Conservation (phyloP, 2,113 vertebrate genomes). For the Hippocampus comes region DNA sequence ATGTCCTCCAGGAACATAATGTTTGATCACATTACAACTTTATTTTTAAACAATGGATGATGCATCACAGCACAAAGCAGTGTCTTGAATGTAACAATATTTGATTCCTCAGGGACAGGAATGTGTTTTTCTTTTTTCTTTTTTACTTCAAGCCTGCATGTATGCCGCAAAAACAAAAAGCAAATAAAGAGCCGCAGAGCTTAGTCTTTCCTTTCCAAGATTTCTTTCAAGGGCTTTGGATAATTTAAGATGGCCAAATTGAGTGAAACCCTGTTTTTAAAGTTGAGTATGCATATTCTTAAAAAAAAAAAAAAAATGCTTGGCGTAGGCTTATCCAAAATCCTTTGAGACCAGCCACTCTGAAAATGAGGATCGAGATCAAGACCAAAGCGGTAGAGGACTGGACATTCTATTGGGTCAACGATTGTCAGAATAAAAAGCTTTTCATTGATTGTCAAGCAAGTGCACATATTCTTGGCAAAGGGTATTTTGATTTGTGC, state of each 20-base stretch:
- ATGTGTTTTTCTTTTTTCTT: background rate
- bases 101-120: background rate
- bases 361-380: background rate
- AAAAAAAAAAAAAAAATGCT: background rate
- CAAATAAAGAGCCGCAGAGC: background rate
- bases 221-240: conserved; percentile 9
- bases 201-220: background rate
- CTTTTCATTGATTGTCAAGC: background rate
- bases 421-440: background rate
- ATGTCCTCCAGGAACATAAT: conserved; percentile 1
- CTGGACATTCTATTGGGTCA: too few relatives aligned
- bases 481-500: background rate
- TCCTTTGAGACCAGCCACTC: background rate
- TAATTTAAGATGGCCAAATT: background rate
- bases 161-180: conserved; percentile 4
- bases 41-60: background rate
- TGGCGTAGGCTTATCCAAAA: background rate
- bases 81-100: background rate
- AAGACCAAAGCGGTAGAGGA: background rate
- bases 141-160: background rate
- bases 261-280: background rate
- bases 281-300: background rate
- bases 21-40: conserved; percentile 13
- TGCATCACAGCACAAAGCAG: conserved; percentile 7
- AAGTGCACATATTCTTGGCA: background rate